Evolutionary conservation across 2,888 invertebrate species (phyloP), one percentile per base, ranked within the genome.

Genomic region (Epsilonema sp.): DNA sequence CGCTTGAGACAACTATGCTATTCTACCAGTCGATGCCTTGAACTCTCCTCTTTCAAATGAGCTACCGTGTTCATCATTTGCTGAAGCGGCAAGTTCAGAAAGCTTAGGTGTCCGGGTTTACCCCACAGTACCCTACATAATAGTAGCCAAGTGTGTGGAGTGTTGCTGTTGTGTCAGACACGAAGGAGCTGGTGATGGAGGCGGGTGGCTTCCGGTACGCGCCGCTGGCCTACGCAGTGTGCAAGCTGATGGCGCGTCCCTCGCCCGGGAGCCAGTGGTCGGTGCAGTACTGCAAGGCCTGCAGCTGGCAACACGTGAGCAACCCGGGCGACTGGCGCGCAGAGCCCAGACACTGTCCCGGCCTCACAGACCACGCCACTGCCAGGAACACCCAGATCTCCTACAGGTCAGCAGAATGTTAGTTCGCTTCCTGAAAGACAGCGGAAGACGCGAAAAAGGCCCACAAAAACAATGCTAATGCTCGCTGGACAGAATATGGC

Each of bases 211-310:
- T 74, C 71, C 42, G 69, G 63, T 76, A 83, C 37, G 75, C 86
- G 46, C 89, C 89, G 21, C 69, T 89, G 51, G 73, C 75, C 20
- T 79, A 79, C 56, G 77, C 78, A 0, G 74, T 78, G 58, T 77
- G 79, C 2, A 76, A 77, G 53, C 75, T 89, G 63, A 79, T 76
- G 69, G 72, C 80, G 45, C 76, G 80, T 42, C 87, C 86, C 2
- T 62, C 76, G 48, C 21, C 5, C 8, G 5, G 20, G 16, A 73
- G 26, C 16, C 16, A n/a, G 2, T 43, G 42, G 42, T 47, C 47
- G 20, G 37, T 25, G n/a, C 26, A 36, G 3, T 47, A 8, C 24
- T 43, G 47, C 36, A 39, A 39, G 19, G 11, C 42, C 5, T 31
- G 45, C 21, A 45, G 41, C 22, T 48, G 48, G 48, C 41, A 45